Evolutionary conservation across 2,888 invertebrate species (phyloP), one percentile per base, ranked within the genome.

Genomic region (Eurytoma californica): DNA sequence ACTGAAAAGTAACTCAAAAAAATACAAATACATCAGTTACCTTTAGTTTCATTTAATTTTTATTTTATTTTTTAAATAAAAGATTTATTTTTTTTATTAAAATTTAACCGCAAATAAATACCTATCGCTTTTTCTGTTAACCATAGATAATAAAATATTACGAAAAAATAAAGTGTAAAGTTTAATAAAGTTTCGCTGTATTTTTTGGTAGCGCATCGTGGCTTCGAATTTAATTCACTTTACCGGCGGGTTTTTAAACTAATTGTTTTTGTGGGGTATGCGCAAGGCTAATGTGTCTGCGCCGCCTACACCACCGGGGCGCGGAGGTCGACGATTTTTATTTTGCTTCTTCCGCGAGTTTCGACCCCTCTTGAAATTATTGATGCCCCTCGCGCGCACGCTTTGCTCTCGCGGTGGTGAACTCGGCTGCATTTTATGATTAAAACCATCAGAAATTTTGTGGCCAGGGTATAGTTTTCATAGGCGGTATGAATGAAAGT

Each of bases 401-500:
- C 13, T 20, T 9, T n/a, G 30, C 24, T 3, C 53, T 2, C 61
- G 65, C 63, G 55, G 16, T 13, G 47, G 65, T 58, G 57, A 72
- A 67, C 77, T 77, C 77, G 14, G 67, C 67, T 58, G 72, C 28
- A 24, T 60, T 77, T 77, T 77, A 77, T 63, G 77, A 77, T 77
- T 77, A 66, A 61, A 67, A 66, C 77, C 72, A 77, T 72, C 60
- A 58, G 49, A 60, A 67, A 77, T 77, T 77, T 72, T 72, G 72
- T 72, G 77, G 72, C 67, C 75, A 47, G 20, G 49, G 53, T 14
- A 51, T 39, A 61, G 60, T 72, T 72, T 72, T 72, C 72, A 77
- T 77, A 72, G 72, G 18, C 72, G 61, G 53, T 72, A 72, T 72
- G 72, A 72, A 77, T 72, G 67, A 77, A 72, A 77, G 72, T 77